Conservation (phyloP, 2,113 vertebrate species). For the Sardina pilchardus region DNA sequence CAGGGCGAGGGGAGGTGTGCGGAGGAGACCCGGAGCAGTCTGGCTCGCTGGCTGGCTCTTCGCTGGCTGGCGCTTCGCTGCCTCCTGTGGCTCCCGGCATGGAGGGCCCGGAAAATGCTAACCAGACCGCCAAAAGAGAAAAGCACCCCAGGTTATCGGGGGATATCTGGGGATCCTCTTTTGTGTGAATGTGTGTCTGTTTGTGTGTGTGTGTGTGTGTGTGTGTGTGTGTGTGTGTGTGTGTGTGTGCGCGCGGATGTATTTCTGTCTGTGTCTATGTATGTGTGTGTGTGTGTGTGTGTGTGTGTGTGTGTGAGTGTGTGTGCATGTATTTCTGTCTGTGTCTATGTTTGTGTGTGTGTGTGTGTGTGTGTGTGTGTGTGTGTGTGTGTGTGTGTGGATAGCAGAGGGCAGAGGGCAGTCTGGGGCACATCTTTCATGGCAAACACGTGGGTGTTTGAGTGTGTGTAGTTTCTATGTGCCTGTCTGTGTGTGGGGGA, state of each 20-base stretch:
- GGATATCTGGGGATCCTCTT: neutral
- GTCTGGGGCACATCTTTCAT: constrained; percentile 1
- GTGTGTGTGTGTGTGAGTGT: neutral
- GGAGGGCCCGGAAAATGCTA: neutral
- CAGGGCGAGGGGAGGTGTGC: neutral
- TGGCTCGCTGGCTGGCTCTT: neutral
- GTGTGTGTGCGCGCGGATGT: neutral
- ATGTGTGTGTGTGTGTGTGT: neutral
- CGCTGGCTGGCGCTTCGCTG: neutral
- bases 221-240: neutral
- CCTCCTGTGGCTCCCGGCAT: neutral
- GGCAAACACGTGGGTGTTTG: neutral
- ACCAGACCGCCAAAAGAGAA: neutral
- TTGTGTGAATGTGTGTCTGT: neutral
- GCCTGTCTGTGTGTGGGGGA: neutral
- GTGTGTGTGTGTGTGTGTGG: neutral
- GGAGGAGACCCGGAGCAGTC: neutral
- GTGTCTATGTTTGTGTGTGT: neutral
- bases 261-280: neutral
- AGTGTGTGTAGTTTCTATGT: neutral
- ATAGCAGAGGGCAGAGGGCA: neutral
- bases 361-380: no score
- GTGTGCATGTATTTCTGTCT: neutral
- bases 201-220: neutral
- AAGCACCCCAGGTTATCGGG: neutral